Evolutionary conservation across 2,113 vertebrate species (phyloP).

Genomic region (Ptilorrhoa leucosticta): DNA sequence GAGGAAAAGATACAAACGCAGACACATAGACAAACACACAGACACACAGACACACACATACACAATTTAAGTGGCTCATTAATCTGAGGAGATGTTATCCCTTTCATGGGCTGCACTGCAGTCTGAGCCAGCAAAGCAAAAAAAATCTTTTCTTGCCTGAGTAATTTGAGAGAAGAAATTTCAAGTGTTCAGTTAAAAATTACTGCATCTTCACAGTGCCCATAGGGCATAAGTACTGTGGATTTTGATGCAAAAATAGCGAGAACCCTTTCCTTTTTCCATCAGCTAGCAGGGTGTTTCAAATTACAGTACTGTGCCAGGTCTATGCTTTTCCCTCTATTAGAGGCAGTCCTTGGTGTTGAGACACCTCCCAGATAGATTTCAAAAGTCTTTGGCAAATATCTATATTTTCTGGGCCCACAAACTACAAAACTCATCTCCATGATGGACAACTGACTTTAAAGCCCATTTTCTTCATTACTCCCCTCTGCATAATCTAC

Average conservation of each 20-base stretch:
- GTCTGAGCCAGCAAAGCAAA: neutral
- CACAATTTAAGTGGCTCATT: neutral
- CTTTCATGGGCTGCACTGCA: neutral
- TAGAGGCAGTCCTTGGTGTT: neutral
- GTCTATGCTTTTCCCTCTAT: neutral
- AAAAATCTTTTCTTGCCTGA: neutral
- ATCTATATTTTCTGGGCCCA: neutral
- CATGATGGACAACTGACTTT: neutral
- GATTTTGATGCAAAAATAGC: neutral
- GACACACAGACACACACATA: neutral
- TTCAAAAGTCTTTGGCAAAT: neutral
- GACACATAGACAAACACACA: neutral
- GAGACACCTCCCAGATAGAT: neutral
- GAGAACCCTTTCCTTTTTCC: neutral
- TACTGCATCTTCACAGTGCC: neutral
- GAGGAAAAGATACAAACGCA: neutral
- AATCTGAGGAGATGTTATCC: neutral
- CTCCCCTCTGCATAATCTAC: neutral
- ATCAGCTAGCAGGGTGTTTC: neutral
- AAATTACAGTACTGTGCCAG: neutral
- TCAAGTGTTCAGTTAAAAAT: neutral
- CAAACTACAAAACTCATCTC: neutral
- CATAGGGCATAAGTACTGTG: neutral
- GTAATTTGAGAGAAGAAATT: neutral
- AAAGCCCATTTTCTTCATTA: slow-evolving; percentile 54